phyloP scores from a whole-genome alignment of 1,140 invertebrate species.

The Psix sp. region DNA sequence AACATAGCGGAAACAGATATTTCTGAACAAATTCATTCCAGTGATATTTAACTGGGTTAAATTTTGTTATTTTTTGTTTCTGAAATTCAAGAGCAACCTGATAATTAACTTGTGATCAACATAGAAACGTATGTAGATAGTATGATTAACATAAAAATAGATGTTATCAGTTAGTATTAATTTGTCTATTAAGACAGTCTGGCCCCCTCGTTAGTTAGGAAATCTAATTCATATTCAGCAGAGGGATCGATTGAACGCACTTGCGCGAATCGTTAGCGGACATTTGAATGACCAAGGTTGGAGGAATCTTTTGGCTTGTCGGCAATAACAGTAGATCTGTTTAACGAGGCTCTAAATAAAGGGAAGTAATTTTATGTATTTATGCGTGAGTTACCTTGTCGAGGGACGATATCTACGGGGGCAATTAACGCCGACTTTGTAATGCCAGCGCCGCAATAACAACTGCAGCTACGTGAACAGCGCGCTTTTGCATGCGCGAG shows the following conservation, averaged over 20 bases:
- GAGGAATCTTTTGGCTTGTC: constrained; percentile 67
- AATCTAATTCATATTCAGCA: constrained; percentile 38
- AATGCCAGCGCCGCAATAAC: constrained; percentile 63
- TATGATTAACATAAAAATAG: constrained; percentile 19
- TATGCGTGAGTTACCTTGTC: constrained; percentile 74
- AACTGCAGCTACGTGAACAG: constrained; percentile 61
- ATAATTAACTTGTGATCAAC: no score
- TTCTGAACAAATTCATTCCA: no score
- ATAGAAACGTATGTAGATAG: no score
- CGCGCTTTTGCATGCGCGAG: constrained; percentile 51
- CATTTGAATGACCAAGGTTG: constrained; percentile 49
- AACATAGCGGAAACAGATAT: no score
- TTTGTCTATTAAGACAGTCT: constrained; percentile 16
- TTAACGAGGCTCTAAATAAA: constrained; percentile 77
- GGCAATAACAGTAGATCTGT: constrained; percentile 77
- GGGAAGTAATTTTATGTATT: constrained; percentile 77
- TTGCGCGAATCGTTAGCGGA: constrained; percentile 25
- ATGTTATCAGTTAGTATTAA: constrained; percentile 22
- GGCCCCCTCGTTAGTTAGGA: constrained; percentile 14
- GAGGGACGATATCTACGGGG: constrained; percentile 66
- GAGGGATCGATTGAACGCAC: constrained; percentile 16
- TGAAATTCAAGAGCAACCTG: no score
- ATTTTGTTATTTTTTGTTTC: no score
- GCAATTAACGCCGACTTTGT: constrained; percentile 75
- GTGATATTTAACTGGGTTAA: no score